Evolutionary conservation across 2,113 vertebrate genomes (phyloP).

Genomic region (Leiothrix lutea): DNA sequence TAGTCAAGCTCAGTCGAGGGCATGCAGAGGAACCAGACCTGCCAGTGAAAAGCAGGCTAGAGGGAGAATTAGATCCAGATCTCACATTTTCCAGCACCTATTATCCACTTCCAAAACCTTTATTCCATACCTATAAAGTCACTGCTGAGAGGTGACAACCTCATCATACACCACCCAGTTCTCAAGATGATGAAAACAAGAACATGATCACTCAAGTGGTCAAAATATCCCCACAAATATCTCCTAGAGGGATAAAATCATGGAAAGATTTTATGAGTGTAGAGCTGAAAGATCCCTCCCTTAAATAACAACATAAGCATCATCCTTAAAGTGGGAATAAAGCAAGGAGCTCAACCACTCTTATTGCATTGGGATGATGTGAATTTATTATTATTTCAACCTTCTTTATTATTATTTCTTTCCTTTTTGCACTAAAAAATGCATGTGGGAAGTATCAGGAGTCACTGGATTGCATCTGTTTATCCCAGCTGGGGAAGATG

Average conservation of each 20-base stretch:
- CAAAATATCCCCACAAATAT: background rate
- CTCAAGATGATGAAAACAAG: background rate
- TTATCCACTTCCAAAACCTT: background rate
- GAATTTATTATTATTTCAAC: background rate
- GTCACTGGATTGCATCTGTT: background rate
- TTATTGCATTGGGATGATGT: background rate
- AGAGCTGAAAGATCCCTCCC: background rate
- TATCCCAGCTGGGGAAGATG: background rate
- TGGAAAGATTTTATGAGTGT: background rate
- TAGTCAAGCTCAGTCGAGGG: background rate
- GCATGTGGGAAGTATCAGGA: background rate
- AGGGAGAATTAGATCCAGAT: background rate
- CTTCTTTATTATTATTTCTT: background rate
- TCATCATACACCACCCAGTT: background rate
- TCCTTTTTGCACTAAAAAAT: background rate
- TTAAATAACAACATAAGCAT: background rate
- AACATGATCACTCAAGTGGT: background rate
- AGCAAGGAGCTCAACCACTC: background rate
- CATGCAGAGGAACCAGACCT: rapidly evolving
- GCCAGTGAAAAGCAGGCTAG: background rate
- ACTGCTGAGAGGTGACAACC: background rate
- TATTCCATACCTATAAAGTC: background rate
- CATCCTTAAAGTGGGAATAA: background rate
- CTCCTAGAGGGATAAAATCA: background rate
- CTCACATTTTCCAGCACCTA: background rate